Percentiles rank a stretch among this genome's conserved stretches.
Conservation (phyloP, 2,797 vertebrate species). For the Anomalospiza imberbis region DNA sequence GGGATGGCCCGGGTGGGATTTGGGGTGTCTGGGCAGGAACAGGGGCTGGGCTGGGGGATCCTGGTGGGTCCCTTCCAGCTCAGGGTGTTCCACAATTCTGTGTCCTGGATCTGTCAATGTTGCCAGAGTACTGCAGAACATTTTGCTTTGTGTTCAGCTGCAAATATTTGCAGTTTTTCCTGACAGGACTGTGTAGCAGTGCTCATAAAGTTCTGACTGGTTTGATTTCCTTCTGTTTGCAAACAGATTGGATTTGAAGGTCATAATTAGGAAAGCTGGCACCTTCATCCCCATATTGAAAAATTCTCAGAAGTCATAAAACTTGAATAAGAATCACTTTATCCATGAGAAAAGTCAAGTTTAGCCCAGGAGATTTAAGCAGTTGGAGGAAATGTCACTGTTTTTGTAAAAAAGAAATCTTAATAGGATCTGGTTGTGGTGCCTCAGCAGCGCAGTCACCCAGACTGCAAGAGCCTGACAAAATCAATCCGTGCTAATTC, state of each 20-base stretch:
- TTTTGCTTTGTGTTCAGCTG: background rate
- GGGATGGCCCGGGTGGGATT: background rate
- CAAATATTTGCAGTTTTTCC: background rate
- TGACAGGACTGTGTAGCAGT: accelerated
- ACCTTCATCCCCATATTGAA: background rate
- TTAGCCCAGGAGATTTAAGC: background rate
- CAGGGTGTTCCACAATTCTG: background rate
- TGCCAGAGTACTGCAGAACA: background rate
- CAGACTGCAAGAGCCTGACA: background rate
- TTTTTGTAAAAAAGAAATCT: background rate
- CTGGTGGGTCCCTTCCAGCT: background rate
- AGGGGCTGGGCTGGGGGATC: accelerated
- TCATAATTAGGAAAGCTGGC: background rate
- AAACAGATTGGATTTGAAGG: background rate
- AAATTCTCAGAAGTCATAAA: background rate
- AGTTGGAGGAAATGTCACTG: background rate
- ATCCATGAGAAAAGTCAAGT: background rate
- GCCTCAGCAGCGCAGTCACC: background rate
- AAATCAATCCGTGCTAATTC: background rate
- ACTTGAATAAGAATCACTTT: background rate
- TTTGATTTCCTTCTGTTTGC: background rate
- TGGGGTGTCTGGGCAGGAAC: background rate
- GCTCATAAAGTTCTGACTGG: background rate
- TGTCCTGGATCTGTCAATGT: background rate
- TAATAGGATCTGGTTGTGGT: background rate